These are phyloP conservation scores for Sepioteuthis lessoniana DNA, from an alignment of 2,888 invertebrate species.

Conservation along the genomic window DNA sequence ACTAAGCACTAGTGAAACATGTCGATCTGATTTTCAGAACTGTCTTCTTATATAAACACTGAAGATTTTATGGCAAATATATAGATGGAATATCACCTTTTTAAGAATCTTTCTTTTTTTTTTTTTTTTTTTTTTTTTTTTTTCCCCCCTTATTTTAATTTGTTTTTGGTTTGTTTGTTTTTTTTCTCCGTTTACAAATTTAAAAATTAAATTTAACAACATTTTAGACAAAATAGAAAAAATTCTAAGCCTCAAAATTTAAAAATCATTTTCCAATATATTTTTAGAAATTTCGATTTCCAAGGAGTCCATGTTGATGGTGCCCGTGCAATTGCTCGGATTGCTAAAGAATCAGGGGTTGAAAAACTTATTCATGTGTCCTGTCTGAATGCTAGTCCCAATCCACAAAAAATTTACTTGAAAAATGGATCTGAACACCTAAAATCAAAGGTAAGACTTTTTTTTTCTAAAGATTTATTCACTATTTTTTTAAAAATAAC, in stretches of 20 bases:
- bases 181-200: too few relatives aligned
- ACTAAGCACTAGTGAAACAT: too few relatives aligned
- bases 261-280: constrained; percentile 11
- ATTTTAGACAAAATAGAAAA: too few relatives aligned
- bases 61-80: too few relatives aligned
- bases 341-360: constrained; percentile 86
- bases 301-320: constrained; percentile 91
- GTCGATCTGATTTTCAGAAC: too few relatives aligned
- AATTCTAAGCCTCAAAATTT: not conserved
- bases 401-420: constrained; percentile 82
- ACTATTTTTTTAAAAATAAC: too few relatives aligned
- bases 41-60: too few relatives aligned
- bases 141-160: too few relatives aligned
- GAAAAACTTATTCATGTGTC: constrained; percentile 94
- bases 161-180: too few relatives aligned
- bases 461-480: too few relatives aligned
- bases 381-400: constrained; percentile 84
- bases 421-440: constrained; percentile 79
- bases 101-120: not conserved
- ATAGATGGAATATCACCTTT: too few relatives aligned
- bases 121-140: not conserved
- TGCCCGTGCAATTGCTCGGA: constrained; percentile 86
- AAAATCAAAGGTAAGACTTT: constrained; percentile 65
- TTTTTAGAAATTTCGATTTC: constrained; percentile 83
- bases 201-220: too few relatives aligned